Evolutionary conservation across 30 jellyfish, hydroid and myxozoan species (phyloP).

Genomic region (Aurelia aurita complex sp. Pacific): DNA sequence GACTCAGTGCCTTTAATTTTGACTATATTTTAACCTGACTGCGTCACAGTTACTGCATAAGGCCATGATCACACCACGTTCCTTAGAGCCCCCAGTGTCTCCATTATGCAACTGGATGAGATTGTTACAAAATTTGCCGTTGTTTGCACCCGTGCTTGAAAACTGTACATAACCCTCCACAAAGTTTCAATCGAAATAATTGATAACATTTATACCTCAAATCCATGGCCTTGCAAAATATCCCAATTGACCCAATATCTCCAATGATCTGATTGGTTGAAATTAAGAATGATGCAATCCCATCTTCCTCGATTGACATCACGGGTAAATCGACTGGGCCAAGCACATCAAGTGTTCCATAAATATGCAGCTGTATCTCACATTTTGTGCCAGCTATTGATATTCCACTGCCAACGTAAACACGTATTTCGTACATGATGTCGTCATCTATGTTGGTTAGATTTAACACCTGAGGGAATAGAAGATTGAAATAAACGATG

Average conservation of each 20-base stretch:
- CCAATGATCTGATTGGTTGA: constrained; percentile 39
- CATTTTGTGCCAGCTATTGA: constrained; percentile 40
- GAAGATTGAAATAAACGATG: too few relatives aligned
- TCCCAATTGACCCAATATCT: constrained; percentile 32
- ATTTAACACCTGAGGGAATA: constrained; percentile 25
- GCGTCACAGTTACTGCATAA: too few relatives aligned
- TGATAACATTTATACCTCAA: constrained; percentile 5
- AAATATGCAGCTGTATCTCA: constrained; percentile 15
- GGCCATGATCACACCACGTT: too few relatives aligned
- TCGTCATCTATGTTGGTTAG: constrained; percentile 36
- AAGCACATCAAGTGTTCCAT: constrained; percentile 41
- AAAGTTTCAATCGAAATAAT: not conserved
- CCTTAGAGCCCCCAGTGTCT: too few relatives aligned
- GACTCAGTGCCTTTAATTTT: too few relatives aligned
- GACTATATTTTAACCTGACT: too few relatives aligned
- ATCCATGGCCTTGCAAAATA: constrained; percentile 60
- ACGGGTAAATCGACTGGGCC: constrained; percentile 52
- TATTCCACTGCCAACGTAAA: constrained; percentile 59
- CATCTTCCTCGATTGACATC: constrained; percentile 48
- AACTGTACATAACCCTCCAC: not conserved
- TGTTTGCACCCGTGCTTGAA: too few relatives aligned
- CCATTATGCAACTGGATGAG: too few relatives aligned
- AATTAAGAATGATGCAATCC: constrained; percentile 48
- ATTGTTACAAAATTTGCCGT: too few relatives aligned
- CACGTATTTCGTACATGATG: constrained; percentile 39